phyloP scores from a whole-genome alignment of 2,113 vertebrate genomes.

The Antechinus flavipes region DNA sequence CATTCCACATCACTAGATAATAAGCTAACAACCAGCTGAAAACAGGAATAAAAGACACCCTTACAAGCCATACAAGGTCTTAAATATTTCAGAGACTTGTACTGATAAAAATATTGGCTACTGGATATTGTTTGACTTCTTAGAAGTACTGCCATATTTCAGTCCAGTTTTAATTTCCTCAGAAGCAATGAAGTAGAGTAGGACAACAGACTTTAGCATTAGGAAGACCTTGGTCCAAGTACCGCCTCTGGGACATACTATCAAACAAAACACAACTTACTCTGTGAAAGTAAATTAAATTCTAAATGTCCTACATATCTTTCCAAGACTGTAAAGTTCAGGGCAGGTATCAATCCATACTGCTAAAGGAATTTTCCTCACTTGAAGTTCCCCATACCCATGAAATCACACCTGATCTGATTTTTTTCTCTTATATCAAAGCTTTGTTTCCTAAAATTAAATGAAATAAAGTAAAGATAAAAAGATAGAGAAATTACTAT shows the following conservation, averaged over 20 bases:
- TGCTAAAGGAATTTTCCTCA: neutral
- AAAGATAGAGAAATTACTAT: neutral
- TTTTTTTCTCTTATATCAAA: neutral
- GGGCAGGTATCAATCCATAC: neutral
- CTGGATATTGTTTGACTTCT: neutral
- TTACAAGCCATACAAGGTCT: neutral
- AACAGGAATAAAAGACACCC: neutral
- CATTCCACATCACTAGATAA: neutral
- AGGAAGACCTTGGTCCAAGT: neutral
- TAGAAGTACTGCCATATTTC: neutral
- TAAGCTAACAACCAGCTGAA: neutral
- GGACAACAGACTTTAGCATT: neutral
- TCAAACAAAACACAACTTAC: neutral
- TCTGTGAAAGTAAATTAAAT: neutral
- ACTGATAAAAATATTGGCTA: neutral
- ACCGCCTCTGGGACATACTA: neutral
- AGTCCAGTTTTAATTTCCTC: constrained; percentile 8
- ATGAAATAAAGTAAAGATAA: neutral
- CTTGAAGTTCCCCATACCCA: neutral
- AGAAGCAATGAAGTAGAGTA: neutral
- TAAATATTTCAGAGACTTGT: neutral
- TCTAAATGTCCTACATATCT: neutral
- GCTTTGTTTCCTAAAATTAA: neutral
- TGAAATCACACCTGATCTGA: neutral
- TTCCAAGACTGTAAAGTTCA: neutral